A percentile compares a stretch with the other conserved stretches of the same genome.
These are phyloP conservation scores for Suncus etruscus DNA, from an alignment of 2,113 vertebrate genomes.

Conservation along the genomic window DNA sequence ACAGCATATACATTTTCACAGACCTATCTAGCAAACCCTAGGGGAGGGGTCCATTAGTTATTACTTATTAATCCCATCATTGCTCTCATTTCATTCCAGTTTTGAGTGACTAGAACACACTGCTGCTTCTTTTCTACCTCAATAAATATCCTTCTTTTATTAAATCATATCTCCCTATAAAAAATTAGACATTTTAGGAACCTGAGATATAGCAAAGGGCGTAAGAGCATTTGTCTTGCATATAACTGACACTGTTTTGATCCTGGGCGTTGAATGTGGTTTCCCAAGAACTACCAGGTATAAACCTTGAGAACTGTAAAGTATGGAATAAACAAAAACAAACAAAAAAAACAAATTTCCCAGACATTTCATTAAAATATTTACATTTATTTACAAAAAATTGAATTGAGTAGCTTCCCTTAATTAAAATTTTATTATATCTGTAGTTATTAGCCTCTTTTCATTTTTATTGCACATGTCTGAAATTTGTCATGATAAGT, in stretches of 20 bases:
- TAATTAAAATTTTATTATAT: background rate
- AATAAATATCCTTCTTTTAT: background rate
- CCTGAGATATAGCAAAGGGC: no score
- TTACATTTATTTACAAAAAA: slow-evolving; percentile 37
- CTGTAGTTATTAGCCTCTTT: background rate
- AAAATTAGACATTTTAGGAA: background rate
- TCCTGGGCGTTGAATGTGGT: no score
- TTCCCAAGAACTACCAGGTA: background rate
- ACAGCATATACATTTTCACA: background rate
- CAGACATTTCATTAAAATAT: background rate
- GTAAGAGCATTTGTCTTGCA: no score
- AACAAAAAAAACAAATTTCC: no score
- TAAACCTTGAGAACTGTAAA: no score
- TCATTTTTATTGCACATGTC: slow-evolving; percentile 34
- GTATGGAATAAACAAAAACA: no score
- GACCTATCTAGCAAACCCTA: background rate
- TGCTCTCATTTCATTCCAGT: background rate
- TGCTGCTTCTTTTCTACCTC: background rate
- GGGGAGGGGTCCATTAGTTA: background rate
- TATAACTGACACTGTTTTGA: no score
- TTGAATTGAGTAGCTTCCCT: background rate
- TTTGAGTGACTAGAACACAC: background rate
- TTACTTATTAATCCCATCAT: background rate
- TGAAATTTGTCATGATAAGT: slow-evolving; percentile 16
- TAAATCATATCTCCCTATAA: background rate